Conservation (phyloP, 2,888 invertebrate species). For the Lycaena phlaeas region DNA sequence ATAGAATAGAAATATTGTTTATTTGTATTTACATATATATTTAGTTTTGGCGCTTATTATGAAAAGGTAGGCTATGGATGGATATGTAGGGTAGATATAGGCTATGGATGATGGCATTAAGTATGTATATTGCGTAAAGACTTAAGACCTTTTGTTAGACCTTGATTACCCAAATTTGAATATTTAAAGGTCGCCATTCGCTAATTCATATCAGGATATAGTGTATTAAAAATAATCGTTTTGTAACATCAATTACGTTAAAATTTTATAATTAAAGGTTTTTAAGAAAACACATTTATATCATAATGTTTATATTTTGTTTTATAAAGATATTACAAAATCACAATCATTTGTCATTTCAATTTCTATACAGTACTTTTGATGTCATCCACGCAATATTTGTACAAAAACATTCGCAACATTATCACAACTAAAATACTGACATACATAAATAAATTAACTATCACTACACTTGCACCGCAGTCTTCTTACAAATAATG, state of each 20-base stretch:
- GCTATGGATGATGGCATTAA: neutral
- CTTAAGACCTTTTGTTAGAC: neutral
- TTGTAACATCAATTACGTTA: conserved; percentile 15
- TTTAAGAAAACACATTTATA: conserved; percentile 37
- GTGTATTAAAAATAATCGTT: conserved; percentile 25
- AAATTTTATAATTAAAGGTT: too few species aligned
- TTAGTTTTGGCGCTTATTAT: too few species aligned
- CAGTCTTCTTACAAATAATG: conserved; percentile 59
- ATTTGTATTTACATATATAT: too few species aligned
- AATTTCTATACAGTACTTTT: conserved; percentile 33
- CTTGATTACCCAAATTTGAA: neutral
- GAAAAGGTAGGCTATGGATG: too few species aligned
- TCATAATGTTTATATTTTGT: conserved; percentile 39
- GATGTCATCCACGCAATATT: conserved; percentile 40
- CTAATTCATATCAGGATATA: conserved; percentile 4
- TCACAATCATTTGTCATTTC: conserved; percentile 46
- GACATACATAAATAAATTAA: conserved; percentile 70
- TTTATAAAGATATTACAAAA: conserved; percentile 47
- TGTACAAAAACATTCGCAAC: conserved; percentile 29
- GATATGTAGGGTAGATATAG: too few species aligned
- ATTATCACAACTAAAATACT: conserved; percentile 58
- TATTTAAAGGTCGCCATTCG: neutral
- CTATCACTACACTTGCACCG: conserved; percentile 59
- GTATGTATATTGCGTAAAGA: neutral
- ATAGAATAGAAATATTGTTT: too few species aligned